A percentile compares a stretch with the other conserved stretches of the same genome.
Conservation (phyloP, 2,797 vertebrate species). For the Psittacula derbiana region DNA sequence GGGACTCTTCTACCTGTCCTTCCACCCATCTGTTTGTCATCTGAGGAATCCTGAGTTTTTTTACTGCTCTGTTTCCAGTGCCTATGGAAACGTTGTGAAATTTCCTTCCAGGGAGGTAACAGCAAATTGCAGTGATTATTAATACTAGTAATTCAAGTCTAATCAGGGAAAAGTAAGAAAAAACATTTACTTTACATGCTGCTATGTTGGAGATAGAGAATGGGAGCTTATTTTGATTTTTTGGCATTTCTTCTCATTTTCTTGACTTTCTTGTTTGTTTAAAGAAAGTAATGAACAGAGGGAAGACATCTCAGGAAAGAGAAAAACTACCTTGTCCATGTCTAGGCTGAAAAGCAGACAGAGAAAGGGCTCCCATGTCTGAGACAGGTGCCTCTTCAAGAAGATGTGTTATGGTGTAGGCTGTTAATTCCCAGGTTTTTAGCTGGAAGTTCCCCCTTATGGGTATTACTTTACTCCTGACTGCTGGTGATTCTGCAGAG, state of each 20-base stretch:
- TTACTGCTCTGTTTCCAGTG: background rate
- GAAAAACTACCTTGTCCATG: background rate
- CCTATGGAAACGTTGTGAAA: background rate
- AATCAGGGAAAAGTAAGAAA: background rate
- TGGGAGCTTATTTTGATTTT: background rate
- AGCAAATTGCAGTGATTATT: background rate
- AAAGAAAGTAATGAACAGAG: background rate
- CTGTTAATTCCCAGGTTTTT: background rate
- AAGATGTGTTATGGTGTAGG: background rate
- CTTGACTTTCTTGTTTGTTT: background rate
- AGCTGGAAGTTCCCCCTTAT: background rate
- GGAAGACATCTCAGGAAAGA: background rate
- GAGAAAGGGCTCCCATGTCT: background rate
- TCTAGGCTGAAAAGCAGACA: background rate
- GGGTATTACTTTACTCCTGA: background rate
- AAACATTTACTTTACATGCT: background rate
- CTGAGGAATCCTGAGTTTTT: background rate
- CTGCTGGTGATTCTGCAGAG: accelerated
- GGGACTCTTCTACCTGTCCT: background rate
- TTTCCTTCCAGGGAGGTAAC: background rate
- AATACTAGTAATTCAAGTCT: background rate
- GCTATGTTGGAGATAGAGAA: background rate
- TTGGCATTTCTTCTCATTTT: background rate
- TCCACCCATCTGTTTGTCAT: background rate
- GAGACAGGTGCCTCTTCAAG: background rate